A percentile compares a stretch with the other conserved stretches of the same genome.
Evolutionary conservation across 2,888 invertebrate species (phyloP).

Genomic region (Chymomyza fuscimana): DNA sequence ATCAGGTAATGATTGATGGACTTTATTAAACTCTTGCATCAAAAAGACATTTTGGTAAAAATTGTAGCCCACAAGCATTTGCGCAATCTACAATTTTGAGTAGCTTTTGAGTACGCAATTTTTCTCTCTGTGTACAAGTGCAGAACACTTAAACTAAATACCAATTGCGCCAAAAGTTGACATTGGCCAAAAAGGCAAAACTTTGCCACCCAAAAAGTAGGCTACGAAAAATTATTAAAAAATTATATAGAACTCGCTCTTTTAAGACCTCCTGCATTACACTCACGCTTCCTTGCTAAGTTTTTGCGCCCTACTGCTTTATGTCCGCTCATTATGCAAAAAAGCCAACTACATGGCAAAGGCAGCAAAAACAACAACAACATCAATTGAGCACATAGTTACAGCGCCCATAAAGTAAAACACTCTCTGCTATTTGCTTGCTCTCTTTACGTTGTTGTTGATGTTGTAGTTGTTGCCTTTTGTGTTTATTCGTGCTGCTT

Average conservation of each 20-base stretch:
- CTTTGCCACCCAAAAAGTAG: slow-evolving; percentile 46
- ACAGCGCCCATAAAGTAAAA: slow-evolving; percentile 60
- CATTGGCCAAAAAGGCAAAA: slow-evolving; percentile 3
- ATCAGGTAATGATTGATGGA: no score
- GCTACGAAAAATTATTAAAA: slow-evolving; percentile 38
- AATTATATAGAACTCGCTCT: slow-evolving; percentile 28
- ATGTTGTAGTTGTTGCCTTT: background rate
- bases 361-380: background rate
- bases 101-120: no score
- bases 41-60: no score
- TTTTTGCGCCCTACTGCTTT: slow-evolving; percentile 41
- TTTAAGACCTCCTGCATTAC: background rate
- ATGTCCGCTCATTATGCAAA: slow-evolving; percentile 70
- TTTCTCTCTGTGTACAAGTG: background rate
- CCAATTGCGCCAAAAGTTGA: slow-evolving; percentile 24
- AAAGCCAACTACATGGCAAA: slow-evolving; percentile 45
- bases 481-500: slow-evolving; percentile 3
- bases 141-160: background rate
- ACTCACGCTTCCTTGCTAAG: background rate
- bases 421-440: slow-evolving; percentile 44
- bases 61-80: no score
- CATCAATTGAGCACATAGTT: slow-evolving; percentile 45
- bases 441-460: slow-evolving; percentile 10
- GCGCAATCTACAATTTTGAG: no score
- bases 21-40: no score